Base-by-base conservation (phyloP, 2,113 vertebrate genomes). In the Halichoeres trimaculatus region DNA sequence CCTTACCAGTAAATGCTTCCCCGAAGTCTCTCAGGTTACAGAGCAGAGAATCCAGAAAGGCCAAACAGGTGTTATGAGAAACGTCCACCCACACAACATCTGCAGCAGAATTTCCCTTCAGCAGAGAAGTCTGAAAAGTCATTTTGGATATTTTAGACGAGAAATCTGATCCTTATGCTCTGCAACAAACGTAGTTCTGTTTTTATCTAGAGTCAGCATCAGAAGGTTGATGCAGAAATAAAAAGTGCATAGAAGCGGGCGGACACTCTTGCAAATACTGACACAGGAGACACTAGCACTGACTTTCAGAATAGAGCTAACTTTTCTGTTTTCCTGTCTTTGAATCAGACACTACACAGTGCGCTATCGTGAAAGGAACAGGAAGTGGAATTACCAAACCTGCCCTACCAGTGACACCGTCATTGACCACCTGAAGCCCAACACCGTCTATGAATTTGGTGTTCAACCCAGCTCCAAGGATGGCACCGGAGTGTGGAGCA, bases 301-400 rank as follows among this genome's bases (percentile, higher is more conserved):
- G 30, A 30, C 30, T 4, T 30, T 30, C 30, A 30, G 30, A 30
- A 30, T 30, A 30, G 30, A 30, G 30, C 3, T 30, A 3, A 30
- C 30, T 30, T 4, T 38, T 16, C 19, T 74, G 16, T 22, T 69
- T 81, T 8, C 63, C 45, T 72, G 40, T 75, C 61, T 63, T 40
- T 60, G 64, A 43, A 13, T 47, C 91, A 99, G 98, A 84, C 95
- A 97, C 86, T 99, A 96, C 77, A 98, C 96, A 2, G 95, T 99
- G 87, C 97, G 98, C 71, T 99, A 98, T 79, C 95, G 95, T 89
- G 97, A 99, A 87, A 96, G 93, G 83, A 95, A 95, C 81, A 96
- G 95, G 88, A 96, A 95, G 79, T 99, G 97, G 98, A 93, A 94
- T 89, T 97, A 97, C 84, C 97, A 98, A 60, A 95, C 95, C 61